Evolutionary conservation across 2,113 vertebrate genomes (phyloP).

Genomic region (Pyrgilauda ruficollis): DNA sequence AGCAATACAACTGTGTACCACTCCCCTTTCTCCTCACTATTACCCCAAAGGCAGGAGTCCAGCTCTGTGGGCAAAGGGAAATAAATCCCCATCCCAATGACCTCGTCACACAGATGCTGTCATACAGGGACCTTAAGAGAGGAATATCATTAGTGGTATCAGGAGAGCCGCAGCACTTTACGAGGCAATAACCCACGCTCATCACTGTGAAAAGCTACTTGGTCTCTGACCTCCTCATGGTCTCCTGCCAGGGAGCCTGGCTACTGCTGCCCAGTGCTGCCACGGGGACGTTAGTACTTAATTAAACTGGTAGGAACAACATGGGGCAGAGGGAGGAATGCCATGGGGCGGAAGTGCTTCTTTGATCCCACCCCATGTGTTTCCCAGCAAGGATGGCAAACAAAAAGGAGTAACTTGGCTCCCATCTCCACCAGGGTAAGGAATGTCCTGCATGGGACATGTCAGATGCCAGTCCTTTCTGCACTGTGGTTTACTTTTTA

Average conservation of each 20-base stretch:
- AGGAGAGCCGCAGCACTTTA: background rate
- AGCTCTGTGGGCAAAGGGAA: background rate
- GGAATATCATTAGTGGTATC: background rate
- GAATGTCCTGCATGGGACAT: fast-evolving
- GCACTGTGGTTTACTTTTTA: background rate
- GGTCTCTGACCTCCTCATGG: background rate
- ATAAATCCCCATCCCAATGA: background rate
- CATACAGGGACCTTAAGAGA: background rate
- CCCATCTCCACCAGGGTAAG: background rate
- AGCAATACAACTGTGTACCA: fast-evolving
- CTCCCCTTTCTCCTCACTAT: background rate
- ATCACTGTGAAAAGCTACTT: background rate
- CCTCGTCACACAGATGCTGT: fast-evolving
- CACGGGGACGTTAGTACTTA: fast-evolving
- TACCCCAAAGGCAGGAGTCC: background rate
- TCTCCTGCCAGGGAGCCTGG: background rate
- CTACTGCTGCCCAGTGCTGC: background rate
- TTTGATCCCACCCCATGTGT: background rate
- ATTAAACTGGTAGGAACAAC: background rate
- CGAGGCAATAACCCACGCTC: background rate
- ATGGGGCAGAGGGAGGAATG: background rate
- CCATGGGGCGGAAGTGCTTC: background rate
- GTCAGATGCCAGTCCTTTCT: background rate
- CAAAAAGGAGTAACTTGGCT: background rate
- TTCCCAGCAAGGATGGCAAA: background rate